Base-by-base conservation (phyloP, 2,888 invertebrate genomes). In the Oithona nana region DNA sequence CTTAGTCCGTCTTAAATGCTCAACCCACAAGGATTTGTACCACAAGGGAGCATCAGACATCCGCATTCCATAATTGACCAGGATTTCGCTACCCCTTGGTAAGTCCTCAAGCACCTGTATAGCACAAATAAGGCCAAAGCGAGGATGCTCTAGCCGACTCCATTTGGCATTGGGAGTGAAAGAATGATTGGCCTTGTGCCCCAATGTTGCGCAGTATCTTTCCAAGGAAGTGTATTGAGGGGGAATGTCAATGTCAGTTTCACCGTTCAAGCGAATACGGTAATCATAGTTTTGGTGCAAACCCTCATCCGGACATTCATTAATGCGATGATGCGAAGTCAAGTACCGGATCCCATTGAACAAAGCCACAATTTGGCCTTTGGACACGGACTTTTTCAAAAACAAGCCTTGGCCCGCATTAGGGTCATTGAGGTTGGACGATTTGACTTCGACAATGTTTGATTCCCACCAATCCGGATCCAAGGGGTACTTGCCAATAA, bases 231-330 rank as follows among this genome's bases (percentile, higher is more conserved):
- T 26, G 26, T 24, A 54, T 24, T 54, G 24, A 3, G 54, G 54
- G 26, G 54, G 54, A 26, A 54, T 54, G 11, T 54, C 54, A 26
- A 54, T 54, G 54, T 54, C 54, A 11, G 26, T 54, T 26, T 54
- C 54, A 11, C 24, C 22, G 26, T 54, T 54, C 24, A 54, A 11
- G 13, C 26, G 20, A 22, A 54, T 54, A 4, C 54, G 26, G 11
- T 54, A 54, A 11, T 54, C 54, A 3, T 20, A 54, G 26, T 26
- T 26, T 54, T 54, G 24, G 26, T 54, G 24, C 6, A 16, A 39
- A 16, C 8, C 16, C 39, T 39, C 8, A 16, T 39, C 39, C n/a
- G n/a, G n/a, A n/a, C n/a, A n/a, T n/a, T n/a, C n/a, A 16, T 39
- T 39, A 16, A 6, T 39, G 39, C 16, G 6, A 11, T 26, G 13